phyloP scores from a whole-genome alignment of 2,888 invertebrate species.

The Molorchus minor region DNA sequence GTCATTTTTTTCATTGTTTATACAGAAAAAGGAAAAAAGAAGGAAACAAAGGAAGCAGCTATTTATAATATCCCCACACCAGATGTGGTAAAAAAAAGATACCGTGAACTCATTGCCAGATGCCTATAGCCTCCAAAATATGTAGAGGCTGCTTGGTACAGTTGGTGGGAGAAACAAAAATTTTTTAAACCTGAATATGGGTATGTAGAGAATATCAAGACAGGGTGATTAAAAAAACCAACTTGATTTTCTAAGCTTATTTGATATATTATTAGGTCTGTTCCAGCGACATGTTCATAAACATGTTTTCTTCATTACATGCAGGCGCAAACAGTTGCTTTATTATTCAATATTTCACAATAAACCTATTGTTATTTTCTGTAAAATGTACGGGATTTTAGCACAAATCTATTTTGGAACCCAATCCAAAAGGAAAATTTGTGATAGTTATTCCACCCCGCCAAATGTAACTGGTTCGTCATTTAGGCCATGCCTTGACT shows the following conservation, averaged over 20 bases:
- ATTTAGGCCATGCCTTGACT: conserved; percentile 96
- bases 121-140: conserved; percentile 94
- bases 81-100: conserved; percentile 91
- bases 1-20: conserved; percentile 38
- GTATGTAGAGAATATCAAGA: conserved; percentile 64
- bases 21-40: conserved; percentile 78
- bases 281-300: too few relatives aligned
- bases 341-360: neutral
- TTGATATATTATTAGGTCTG: too few relatives aligned
- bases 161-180: conserved; percentile 98
- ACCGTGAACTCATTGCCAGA: conserved; percentile 83
- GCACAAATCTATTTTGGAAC: conserved; percentile 74
- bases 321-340: too few relatives aligned
- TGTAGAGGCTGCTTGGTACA: conserved; percentile 98
- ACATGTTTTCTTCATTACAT: too few relatives aligned
- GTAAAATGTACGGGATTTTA: conserved; percentile 52
- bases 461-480: conserved; percentile 97
- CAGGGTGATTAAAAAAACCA: neutral
- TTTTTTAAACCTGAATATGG: conserved; percentile 98
- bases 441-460: conserved; percentile 94
- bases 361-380: neutral
- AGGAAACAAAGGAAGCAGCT: conserved; percentile 78
- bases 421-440: conserved; percentile 77
- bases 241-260: neutral
- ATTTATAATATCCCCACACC: conserved; percentile 78